Percentiles rank a stretch among this genome's conserved stretches.
These are phyloP conservation scores for Rhodeus uyekii DNA, from an alignment of 2,797 vertebrate species.

Conservation along the genomic window DNA sequence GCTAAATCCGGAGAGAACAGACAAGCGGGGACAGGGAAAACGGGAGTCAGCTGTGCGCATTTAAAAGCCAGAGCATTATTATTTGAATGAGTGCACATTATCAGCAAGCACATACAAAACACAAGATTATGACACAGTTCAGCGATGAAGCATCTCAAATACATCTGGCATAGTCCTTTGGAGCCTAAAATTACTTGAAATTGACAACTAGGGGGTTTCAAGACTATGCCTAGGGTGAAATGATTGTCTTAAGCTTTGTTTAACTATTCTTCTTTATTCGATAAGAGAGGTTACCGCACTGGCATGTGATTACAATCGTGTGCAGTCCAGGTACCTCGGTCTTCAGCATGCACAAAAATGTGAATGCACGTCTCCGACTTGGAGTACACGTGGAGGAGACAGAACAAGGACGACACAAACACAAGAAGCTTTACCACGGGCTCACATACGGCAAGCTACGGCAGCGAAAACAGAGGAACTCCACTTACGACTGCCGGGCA, in stretches of 20 bases:
- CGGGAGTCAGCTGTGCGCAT: slow-evolving; percentile 80
- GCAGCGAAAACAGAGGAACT: slow-evolving; percentile 55
- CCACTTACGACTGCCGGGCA: slow-evolving; percentile 58
- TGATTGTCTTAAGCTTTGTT: not conserved
- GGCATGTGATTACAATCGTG: slow-evolving; percentile 6
- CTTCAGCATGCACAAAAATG: slow-evolving; percentile 44
- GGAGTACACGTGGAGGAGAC: slow-evolving; percentile 48
- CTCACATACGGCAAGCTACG: slow-evolving; percentile 58
- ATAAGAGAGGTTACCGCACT: slow-evolving; percentile 8
- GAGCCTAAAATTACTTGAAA: slow-evolving; percentile 25
- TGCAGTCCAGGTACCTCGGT: slow-evolving; percentile 36
- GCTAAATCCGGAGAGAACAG: slow-evolving; percentile 73
- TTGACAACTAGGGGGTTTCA: slow-evolving; percentile 28
- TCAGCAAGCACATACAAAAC: slow-evolving; percentile 60
- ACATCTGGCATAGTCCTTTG: slow-evolving; percentile 50
- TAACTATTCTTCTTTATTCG: not conserved
- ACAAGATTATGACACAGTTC: slow-evolving; percentile 56
- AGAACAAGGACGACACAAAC: slow-evolving; percentile 59
- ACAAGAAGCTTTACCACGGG: slow-evolving; percentile 60
- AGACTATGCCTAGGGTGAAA: slow-evolving; percentile 8
- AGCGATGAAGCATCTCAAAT: slow-evolving; percentile 55
- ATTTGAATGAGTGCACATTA: slow-evolving; percentile 50
- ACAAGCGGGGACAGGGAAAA: slow-evolving; percentile 57
- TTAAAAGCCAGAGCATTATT: slow-evolving; percentile 31
- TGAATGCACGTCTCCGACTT: slow-evolving; percentile 49